Evolutionary conservation across 2,888 invertebrate species (phyloP).

Genomic region (Metellina segmentata): DNA sequence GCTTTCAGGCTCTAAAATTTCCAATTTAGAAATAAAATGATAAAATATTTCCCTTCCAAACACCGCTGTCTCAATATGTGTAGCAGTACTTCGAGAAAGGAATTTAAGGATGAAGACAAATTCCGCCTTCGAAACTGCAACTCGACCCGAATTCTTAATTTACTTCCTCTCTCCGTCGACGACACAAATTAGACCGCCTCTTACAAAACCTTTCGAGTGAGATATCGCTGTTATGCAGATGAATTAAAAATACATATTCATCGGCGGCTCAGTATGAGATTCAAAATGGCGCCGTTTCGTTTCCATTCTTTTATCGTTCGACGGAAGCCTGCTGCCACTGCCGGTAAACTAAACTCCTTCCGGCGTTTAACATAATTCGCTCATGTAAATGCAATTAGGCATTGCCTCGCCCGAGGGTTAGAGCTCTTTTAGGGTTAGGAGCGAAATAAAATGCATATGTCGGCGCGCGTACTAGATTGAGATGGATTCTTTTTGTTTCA

Average conservation of each 20-base stretch:
- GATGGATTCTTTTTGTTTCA: background rate
- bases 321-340: constrained; percentile 10
- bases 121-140: background rate
- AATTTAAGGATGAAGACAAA: background rate
- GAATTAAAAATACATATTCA: constrained; percentile 72
- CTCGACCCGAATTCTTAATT: background rate
- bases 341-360: constrained; percentile 47
- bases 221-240: constrained; percentile 48
- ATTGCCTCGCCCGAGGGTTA: constrained; percentile 37
- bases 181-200: background rate
- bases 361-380: constrained; percentile 68
- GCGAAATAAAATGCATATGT: constrained; percentile 42
- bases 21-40: too few relatives aligned
- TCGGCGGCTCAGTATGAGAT: constrained; percentile 42
- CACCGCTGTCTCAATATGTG: too few relatives aligned
- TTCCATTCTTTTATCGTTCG: constrained; percentile 56
- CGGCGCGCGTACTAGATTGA: constrained; percentile 5
- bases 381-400: constrained; percentile 72
- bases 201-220: background rate
- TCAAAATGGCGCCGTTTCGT: constrained; percentile 32
- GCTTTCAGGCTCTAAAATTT: too few relatives aligned
- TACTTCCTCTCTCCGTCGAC: background rate
- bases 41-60: too few relatives aligned
- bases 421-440: constrained; percentile 5
- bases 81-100: too few relatives aligned